Evolutionary conservation across 2,888 invertebrate genomes (phyloP).

Genomic region (Caradrina clavipalpis): DNA sequence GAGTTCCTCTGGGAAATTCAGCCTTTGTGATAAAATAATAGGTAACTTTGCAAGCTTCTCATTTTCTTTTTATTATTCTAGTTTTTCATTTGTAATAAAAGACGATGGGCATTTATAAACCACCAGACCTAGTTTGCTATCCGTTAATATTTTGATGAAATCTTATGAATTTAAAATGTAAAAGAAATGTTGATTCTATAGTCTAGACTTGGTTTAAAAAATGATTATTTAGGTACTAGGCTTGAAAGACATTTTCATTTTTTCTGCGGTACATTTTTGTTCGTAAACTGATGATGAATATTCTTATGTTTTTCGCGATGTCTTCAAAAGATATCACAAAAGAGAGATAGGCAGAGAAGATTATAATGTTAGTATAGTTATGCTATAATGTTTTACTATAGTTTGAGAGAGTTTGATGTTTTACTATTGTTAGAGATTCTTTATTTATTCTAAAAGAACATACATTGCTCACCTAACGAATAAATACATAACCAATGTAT

Average conservation of each 20-base stretch:
- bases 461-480: no score
- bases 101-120: constrained; percentile 24
- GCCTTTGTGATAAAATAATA: constrained; percentile 22
- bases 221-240: constrained; percentile 13
- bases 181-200: constrained; percentile 26
- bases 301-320: background rate
- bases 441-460: no score
- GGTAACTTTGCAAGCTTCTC: constrained; percentile 3
- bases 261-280: constrained; percentile 5
- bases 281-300: background rate
- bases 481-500: no score
- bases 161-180: constrained; percentile 45
- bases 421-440: no score
- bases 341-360: background rate
- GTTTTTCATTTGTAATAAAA: constrained; percentile 17
- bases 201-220: constrained; percentile 40
- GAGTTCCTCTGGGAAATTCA: constrained; percentile 46
- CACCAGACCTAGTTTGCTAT: constrained; percentile 18
- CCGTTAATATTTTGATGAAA: constrained; percentile 25
- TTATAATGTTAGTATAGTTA: no score
- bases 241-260: constrained; percentile 12
- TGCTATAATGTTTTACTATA: no score
- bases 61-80: background rate
- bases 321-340: background rate
- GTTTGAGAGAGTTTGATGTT: no score